These are phyloP conservation scores for Drosophila subpulchrella DNA, from an alignment of 1,140 invertebrate species.

Conservation along the genomic window DNA sequence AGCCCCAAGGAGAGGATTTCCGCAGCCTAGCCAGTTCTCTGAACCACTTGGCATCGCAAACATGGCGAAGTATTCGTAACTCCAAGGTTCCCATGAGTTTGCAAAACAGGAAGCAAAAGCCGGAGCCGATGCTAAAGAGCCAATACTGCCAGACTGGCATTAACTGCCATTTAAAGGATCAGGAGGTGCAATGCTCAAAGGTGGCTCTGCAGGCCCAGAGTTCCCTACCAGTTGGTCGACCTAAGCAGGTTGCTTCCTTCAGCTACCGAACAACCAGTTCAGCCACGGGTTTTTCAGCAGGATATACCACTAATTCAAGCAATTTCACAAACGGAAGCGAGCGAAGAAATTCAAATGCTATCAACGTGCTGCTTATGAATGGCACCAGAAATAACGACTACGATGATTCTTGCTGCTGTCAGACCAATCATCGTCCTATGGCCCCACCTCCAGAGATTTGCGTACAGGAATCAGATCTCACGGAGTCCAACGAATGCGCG, in stretches of 20 bases:
- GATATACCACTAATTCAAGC: neutral
- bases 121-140: neutral
- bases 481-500: constrained; percentile 23
- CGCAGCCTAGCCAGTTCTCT: neutral
- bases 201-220: neutral
- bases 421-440: neutral
- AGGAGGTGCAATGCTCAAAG: constrained; percentile 17
- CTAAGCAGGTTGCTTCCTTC: neutral
- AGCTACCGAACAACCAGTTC: neutral
- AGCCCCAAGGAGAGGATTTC: neutral
- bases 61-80: neutral
- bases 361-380: constrained; percentile 61
- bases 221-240: too few species aligned
- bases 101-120: neutral
- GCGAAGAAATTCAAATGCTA: constrained; percentile 10
- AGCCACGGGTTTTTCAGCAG: neutral
- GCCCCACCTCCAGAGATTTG: constrained; percentile 32
- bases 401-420: constrained; percentile 8
- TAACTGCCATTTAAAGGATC: neutral
- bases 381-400: constrained; percentile 1
- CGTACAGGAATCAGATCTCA: constrained; percentile 49
- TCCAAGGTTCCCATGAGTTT: neutral
- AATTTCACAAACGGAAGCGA: neutral
- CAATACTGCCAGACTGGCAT: neutral
- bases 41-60: too few species aligned